Evolutionary conservation across 1,140 invertebrate genomes (phyloP).

Genomic region (Latrodectus geometricus): DNA sequence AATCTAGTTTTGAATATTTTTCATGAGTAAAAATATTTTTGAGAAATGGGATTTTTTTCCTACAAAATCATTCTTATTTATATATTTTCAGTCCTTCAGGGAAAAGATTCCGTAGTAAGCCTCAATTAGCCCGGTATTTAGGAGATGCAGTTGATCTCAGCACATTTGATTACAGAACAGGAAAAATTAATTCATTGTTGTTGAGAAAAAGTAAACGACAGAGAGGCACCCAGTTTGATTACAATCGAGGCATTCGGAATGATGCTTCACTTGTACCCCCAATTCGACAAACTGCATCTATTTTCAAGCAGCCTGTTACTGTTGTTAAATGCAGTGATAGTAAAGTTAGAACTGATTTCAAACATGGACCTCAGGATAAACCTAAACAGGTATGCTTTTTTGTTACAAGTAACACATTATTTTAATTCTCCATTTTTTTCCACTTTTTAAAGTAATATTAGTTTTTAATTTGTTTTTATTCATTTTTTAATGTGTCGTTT

Average conservation of each 20-base stretch:
- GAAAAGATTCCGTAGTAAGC: constrained; percentile 84
- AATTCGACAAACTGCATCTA: constrained; percentile 96
- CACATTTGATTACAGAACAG: constrained; percentile 85
- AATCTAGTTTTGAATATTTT: no score
- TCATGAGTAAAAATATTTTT: no score
- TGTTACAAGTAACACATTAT: no score
- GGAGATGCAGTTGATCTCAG: constrained; percentile 83
- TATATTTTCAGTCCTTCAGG: constrained; percentile 77
- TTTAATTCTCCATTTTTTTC: no score
- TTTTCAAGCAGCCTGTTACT: constrained; percentile 98
- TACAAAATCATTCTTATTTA: neutral
- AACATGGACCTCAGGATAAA: constrained; percentile 90
- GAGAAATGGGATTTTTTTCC: no score
- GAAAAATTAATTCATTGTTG: constrained; percentile 78
- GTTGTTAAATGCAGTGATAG: constrained; percentile 83
- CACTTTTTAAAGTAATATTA: no score
- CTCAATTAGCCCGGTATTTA: constrained; percentile 81
- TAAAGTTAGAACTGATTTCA: constrained; percentile 81
- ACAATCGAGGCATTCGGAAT: constrained; percentile 82
- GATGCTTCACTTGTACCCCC: constrained; percentile 93
- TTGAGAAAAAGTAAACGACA: constrained; percentile 77
- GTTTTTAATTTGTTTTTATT: no score
- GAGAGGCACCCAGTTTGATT: constrained; percentile 75
- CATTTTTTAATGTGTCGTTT: no score
- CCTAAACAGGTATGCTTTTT: constrained; percentile 82